Evolutionary conservation across 2,113 vertebrate genomes (phyloP).

Genomic region (Hymenochirus boettgeri): DNA sequence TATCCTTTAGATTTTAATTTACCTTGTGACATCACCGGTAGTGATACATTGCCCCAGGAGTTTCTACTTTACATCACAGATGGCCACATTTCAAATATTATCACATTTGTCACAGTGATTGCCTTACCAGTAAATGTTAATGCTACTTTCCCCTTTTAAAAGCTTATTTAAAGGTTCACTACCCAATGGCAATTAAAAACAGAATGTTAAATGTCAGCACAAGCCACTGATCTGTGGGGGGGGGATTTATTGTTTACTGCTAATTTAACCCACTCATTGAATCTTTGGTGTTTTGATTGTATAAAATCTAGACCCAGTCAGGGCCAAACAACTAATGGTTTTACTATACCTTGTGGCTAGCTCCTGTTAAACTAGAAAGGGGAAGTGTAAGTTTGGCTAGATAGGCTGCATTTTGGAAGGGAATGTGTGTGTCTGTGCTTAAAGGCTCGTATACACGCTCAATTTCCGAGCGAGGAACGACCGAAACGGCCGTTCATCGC

Average conservation of each 20-base stretch:
- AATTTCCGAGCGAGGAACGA: too few relatives aligned
- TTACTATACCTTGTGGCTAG: too few relatives aligned
- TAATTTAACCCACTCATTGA: constrained; percentile 13
- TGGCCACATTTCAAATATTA: constrained; percentile 19
- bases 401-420: too few relatives aligned
- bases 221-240: constrained; percentile 24
- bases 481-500: too few relatives aligned
- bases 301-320: too few relatives aligned
- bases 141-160: constrained; percentile 23
- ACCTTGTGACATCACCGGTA: not conserved
- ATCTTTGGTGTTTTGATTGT: too few relatives aligned
- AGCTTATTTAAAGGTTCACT: constrained; percentile 38
- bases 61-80: constrained; percentile 3
- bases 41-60: constrained; percentile 2
- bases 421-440: too few relatives aligned
- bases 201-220: constrained; percentile 39
- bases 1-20: not conserved
- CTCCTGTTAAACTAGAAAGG: too few relatives aligned
- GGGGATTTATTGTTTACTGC: constrained; percentile 15
- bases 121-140: constrained; percentile 9
- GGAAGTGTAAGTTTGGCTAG: too few relatives aligned
- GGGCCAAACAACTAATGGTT: too few relatives aligned
- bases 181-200: constrained; percentile 35
- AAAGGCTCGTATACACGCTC: too few relatives aligned
- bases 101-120: constrained; percentile 22